Evolutionary conservation across 30 jellyfish, hydroid and myxozoan genomes (phyloP), one percentile per base, ranked within the genome.

Genomic region (Rhopilema esculentum): DNA sequence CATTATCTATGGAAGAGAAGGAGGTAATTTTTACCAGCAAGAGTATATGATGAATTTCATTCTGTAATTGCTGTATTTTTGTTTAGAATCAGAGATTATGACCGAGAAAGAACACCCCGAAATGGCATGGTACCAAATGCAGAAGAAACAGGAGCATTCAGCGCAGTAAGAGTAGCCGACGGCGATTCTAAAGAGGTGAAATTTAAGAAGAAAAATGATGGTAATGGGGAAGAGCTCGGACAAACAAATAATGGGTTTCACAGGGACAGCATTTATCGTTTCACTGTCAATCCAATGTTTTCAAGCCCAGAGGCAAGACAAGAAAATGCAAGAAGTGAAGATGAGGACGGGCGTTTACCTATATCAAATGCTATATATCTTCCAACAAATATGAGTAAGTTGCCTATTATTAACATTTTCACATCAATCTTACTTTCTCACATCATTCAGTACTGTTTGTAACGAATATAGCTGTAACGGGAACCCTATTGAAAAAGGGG

Each of bases 211-310:
- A 17, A 29, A n/a, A 73, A 73, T 22, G 72, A 6, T n/a, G 16
- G 72, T 63, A 69, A 73, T 22, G 84, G 7, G 49, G 84, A 40
- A 23, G 48, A n/a, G 25, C 28, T 31, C 0, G 69, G 63, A 9
- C 49, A 29, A 21, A 25, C 17, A 49, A 66, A 66, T 33, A 19
- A 18, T 33, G 82, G 65, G 18, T 80, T 80, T 25, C 17, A 66
- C 50, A 65, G 90, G 63, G 90, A 80, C 66, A 80, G 90, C 50
- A 80, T 80, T 26, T 49, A 66, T 21, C 57, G 90, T 27, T 80
- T 80, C 63, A 65, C 90, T 21, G 81, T 66, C 30, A 80, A 80
- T 66, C 90, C 90, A 19, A 30, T 80, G 90, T 80, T 64, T 66
- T 32, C 90, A 80, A 48, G 29, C 25, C 72, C 81, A 66, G 82